A percentile compares a stretch with the other conserved stretches of the same genome.
Evolutionary conservation across 2,797 vertebrate genomes (phyloP).

Genomic region (Cuculus canorus): DNA sequence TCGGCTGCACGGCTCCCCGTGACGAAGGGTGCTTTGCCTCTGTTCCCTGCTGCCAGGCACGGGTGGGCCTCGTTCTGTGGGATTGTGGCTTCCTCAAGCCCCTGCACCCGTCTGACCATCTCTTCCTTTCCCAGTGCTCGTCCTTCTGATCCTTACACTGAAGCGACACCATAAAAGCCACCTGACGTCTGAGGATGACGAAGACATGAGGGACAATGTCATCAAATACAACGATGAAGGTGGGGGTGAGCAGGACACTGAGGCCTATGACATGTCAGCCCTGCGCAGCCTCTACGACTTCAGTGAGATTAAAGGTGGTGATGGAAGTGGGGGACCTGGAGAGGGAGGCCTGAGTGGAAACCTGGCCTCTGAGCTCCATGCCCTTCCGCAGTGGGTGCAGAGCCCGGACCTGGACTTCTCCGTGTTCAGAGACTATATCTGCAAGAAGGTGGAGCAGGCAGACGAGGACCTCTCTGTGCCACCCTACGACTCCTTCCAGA

Average conservation of each 20-base stretch:
- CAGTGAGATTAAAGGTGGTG: constrained; percentile 87
- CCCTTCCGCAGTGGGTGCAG: constrained; percentile 87
- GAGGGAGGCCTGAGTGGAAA: background rate
- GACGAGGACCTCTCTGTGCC: constrained; percentile 93
- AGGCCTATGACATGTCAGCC: constrained; percentile 98
- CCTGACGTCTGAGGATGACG: constrained; percentile 91
- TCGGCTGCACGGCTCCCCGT: background rate
- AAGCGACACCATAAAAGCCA: constrained; percentile 96
- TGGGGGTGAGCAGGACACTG: constrained; percentile 97
- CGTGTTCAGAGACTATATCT: constrained; percentile 94
- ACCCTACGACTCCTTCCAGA: constrained; percentile 98
- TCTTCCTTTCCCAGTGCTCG: constrained; percentile 83
- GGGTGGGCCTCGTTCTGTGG: background rate
- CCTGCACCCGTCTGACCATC: background rate
- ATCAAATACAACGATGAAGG: constrained; percentile 99
- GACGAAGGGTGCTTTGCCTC: background rate
- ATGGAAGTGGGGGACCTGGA: constrained; percentile 70
- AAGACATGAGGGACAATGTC: constrained; percentile 99
- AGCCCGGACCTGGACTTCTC: constrained; percentile 90
- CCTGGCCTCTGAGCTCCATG: constrained; percentile 80
- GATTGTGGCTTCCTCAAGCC: accelerated
- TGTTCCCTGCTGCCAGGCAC: accelerated
- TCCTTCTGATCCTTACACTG: constrained; percentile 94
- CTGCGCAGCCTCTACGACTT: constrained; percentile 97
- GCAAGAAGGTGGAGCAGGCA: constrained; percentile 95